These are phyloP conservation scores for Drosophila lacertosa DNA, from an alignment of 1,140 invertebrate genomes.

Conservation along the genomic window DNA sequence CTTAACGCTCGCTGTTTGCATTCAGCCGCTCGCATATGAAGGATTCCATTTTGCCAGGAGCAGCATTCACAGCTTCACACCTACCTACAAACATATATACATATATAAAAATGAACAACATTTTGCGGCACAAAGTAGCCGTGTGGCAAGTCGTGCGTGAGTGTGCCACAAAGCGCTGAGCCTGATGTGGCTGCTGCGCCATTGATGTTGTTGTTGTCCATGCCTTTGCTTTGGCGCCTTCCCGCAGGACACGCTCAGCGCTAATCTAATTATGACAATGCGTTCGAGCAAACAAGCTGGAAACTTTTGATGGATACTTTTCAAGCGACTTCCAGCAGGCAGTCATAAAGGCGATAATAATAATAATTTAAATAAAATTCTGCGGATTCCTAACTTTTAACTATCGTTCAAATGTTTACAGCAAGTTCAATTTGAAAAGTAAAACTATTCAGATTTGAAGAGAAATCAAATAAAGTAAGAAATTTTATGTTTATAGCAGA, in stretches of 20 bases:
- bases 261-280: constrained; percentile 66
- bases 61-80: constrained; percentile 2
- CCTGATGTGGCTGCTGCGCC: constrained; percentile 1
- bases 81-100: neutral
- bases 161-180: neutral
- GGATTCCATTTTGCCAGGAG: neutral
- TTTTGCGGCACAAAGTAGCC: neutral
- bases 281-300: constrained; percentile 14
- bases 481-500: too few species aligned
- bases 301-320: constrained; percentile 9
- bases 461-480: neutral
- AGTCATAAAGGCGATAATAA: neutral
- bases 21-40: constrained; percentile 3
- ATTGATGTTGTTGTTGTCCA: too few species aligned
- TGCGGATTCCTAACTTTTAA: neutral
- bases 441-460: neutral
- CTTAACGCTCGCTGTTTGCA: constrained; percentile 10
- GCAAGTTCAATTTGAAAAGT: neutral
- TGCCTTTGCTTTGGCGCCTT: too few species aligned
- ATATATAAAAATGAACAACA: neutral
- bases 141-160: constrained; percentile 1
- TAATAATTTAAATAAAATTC: constrained; percentile 9
- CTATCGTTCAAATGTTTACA: neutral
- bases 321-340: neutral
- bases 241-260: constrained; percentile 25